phyloP scores from a whole-genome alignment of 2,888 invertebrate genomes.

The Antitype chi region DNA sequence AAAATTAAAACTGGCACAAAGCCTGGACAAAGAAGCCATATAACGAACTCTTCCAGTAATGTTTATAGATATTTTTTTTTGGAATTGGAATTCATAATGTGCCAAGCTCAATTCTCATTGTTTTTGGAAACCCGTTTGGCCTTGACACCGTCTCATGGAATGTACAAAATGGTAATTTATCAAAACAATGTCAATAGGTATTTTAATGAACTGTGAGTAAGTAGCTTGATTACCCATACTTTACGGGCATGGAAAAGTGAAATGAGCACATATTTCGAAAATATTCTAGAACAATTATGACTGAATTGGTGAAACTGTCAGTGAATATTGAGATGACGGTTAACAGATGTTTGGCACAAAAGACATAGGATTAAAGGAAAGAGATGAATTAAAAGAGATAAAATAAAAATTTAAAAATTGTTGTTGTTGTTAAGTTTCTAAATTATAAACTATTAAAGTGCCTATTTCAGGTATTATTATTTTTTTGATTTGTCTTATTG shows the following conservation, averaged over 20 bases:
- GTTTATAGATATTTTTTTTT: constrained; percentile 15
- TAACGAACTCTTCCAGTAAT: constrained; percentile 20
- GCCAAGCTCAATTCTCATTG: constrained; percentile 12
- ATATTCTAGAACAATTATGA: neutral
- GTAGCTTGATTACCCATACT: neutral
- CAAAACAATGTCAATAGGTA: neutral
- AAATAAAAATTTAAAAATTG: no score
- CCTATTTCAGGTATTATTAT: no score
- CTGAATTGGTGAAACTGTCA: neutral
- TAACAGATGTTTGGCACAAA: neutral
- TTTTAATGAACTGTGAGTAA: constrained; percentile 3
- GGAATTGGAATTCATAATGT: constrained; percentile 17
- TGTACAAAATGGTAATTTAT: neutral
- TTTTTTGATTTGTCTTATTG: no score
- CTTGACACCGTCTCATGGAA: constrained; percentile 9
- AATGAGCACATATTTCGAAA: neutral
- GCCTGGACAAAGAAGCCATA: constrained; percentile 28
- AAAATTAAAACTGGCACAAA: constrained; percentile 52
- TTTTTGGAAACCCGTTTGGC: constrained; percentile 13
- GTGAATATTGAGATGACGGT: neutral
- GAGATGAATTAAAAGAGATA: no score
- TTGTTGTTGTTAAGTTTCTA: no score
- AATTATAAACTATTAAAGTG: no score
- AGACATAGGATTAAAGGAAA: neutral
- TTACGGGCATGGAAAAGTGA: neutral